These are phyloP conservation scores for Galaxea fascicularis DNA, from an alignment of 92 coral and sea anemone genomes.

Conservation along the genomic window DNA sequence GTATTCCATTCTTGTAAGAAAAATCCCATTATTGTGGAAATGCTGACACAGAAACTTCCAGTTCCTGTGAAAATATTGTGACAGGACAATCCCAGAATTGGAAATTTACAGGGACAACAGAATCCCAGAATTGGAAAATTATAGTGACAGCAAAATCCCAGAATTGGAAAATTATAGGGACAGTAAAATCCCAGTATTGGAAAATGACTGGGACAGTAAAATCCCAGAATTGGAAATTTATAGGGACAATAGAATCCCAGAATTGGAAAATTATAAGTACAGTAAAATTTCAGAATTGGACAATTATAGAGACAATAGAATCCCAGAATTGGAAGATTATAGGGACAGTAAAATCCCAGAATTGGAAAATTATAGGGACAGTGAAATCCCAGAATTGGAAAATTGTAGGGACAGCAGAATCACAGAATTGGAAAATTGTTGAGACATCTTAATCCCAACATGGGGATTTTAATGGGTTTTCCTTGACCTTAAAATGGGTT, in stretches of 20 bases:
- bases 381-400: neutral
- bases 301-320: too few species aligned
- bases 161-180: neutral
- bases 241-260: too few species aligned
- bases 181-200: too few species aligned
- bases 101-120: neutral
- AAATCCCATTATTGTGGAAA: neutral
- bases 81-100: neutral
- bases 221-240: too few species aligned
- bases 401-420: neutral
- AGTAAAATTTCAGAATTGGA: too few species aligned
- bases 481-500: conserved; percentile 10
- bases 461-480: conserved; percentile 2
- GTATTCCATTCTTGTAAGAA: neutral
- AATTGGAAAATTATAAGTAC: too few species aligned
- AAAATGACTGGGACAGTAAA: too few species aligned
- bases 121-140: neutral
- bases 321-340: too few species aligned
- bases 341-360: neutral
- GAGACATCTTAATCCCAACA: neutral
- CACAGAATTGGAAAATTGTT: neutral
- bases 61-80: neutral
- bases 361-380: neutral
- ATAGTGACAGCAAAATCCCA: neutral
- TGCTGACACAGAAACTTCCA: neutral